Conservation (phyloP, 2,888 invertebrate species). For the Venusia cambrica region DNA sequence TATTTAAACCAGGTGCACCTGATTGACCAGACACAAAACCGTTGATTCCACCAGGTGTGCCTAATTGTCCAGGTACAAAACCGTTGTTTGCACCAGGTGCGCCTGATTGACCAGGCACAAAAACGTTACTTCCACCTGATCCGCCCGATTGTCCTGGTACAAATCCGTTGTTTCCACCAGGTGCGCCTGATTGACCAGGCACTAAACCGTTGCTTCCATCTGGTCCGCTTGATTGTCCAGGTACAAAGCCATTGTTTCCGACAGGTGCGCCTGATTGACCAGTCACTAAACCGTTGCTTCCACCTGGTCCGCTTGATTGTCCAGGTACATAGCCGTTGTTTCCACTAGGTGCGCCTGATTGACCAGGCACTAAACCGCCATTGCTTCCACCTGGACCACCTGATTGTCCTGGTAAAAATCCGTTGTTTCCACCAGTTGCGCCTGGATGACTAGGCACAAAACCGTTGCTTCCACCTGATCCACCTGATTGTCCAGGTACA, state of each 20-base stretch:
- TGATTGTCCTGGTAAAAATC: conserved; percentile 24
- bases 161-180: conserved; percentile 14
- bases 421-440: conserved; percentile 20
- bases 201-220: conserved; percentile 5
- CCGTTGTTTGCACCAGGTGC: conserved; percentile 1
- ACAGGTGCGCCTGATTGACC: conserved; percentile 17
- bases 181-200: conserved; percentile 9
- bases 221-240: conserved; percentile 13
- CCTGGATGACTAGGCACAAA: conserved; percentile 25
- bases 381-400: conserved; percentile 9
- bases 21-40: conserved; percentile 11
- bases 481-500: conserved; percentile 20
- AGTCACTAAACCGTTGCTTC: conserved; percentile 23
- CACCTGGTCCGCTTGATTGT: conserved; percentile 12
- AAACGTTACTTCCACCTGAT: conserved; percentile 4
- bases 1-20: conserved; percentile 5
- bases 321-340: conserved; percentile 21
- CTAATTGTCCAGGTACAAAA: conserved; percentile 4
- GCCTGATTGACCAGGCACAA: conserved; percentile 5
- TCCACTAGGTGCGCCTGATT: conserved; percentile 14
- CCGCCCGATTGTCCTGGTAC: conserved; percentile 22
- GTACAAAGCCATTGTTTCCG: conserved; percentile 20
- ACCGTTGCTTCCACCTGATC: conserved; percentile 14
- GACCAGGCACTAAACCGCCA: conserved; percentile 13
- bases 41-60: conserved; percentile 1